phyloP scores from a whole-genome alignment of 1,140 invertebrate genomes.

The Drosophila cardini region DNA sequence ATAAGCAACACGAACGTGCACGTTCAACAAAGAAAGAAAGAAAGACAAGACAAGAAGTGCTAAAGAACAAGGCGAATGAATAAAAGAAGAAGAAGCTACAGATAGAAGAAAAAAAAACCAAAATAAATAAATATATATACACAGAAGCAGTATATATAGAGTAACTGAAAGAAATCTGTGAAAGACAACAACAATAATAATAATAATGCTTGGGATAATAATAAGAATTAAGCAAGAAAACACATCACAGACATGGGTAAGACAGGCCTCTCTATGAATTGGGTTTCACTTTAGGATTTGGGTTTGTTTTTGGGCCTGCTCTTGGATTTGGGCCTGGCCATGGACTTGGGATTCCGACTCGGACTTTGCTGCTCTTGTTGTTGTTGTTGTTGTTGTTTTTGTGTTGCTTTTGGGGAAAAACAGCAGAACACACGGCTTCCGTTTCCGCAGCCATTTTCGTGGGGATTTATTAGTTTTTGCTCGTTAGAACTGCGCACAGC shows the following conservation, averaged over 20 bases:
- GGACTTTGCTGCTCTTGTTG: constrained; percentile 8
- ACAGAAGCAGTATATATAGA: constrained; percentile 11
- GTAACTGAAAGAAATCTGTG: constrained; percentile 63
- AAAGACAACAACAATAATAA: constrained; percentile 66
- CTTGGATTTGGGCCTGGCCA: constrained; percentile 6
- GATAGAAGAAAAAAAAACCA: constrained; percentile 13
- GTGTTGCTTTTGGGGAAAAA: constrained; percentile 12
- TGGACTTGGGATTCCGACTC: constrained; percentile 15
- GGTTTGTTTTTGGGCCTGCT: neutral
- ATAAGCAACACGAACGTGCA: constrained; percentile 78
- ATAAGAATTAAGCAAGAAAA: constrained; percentile 84
- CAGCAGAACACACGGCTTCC: constrained; percentile 77
- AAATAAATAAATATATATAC: constrained; percentile 16
- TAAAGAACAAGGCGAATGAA: constrained; percentile 62
- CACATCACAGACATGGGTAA: constrained; percentile 71
- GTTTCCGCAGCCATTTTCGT: constrained; percentile 81
- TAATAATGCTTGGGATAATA: constrained; percentile 82
- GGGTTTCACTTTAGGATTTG: constrained; percentile 22
- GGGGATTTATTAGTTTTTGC: constrained; percentile 84
- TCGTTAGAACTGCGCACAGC: constrained; percentile 80
- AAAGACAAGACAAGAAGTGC: constrained; percentile 60
- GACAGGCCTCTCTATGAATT: constrained; percentile 45
- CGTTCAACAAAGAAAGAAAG: constrained; percentile 34
- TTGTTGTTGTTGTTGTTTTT: constrained; percentile 12
- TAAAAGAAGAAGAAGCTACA: constrained; percentile 30